These are phyloP conservation scores for Philopotamus ludificatus DNA, from an alignment of 1,140 invertebrate genomes.

Conservation along the genomic window DNA sequence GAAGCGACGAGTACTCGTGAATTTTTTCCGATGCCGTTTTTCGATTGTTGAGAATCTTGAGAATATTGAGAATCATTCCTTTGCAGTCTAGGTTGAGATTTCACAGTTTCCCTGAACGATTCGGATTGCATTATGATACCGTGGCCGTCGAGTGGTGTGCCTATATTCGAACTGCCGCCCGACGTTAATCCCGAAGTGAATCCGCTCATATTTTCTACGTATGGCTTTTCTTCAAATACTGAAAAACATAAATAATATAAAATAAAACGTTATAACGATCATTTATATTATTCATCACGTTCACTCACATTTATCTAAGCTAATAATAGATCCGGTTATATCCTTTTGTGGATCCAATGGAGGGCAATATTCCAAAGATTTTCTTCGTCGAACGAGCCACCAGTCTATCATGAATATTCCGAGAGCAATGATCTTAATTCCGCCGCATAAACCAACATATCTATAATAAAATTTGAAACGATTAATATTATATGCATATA, in stretches of 20 bases:
- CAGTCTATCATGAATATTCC: constrained; percentile 86
- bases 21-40: constrained; percentile 43
- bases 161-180: constrained; percentile 49
- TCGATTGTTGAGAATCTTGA: constrained; percentile 44
- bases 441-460: constrained; percentile 85
- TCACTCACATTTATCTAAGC: constrained; percentile 77
- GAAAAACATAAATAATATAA: constrained; percentile 35
- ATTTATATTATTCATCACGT: constrained; percentile 16
- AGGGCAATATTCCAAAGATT: constrained; percentile 70
- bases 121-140: constrained; percentile 38
- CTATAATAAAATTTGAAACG: constrained; percentile 52
- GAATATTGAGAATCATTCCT: constrained; percentile 54
- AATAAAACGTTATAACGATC: constrained; percentile 7
- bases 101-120: constrained; percentile 37
- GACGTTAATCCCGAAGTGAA: constrained; percentile 50
- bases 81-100: constrained; percentile 44
- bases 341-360: constrained; percentile 75
- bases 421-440: constrained; percentile 85
- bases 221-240: constrained; percentile 69
- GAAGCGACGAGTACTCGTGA: constrained; percentile 56
- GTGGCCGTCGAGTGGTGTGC: constrained; percentile 48
- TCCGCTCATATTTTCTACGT: constrained; percentile 53
- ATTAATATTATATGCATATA: background rate
- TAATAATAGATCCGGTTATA: constrained; percentile 80
- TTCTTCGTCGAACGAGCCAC: constrained; percentile 79